These are phyloP conservation scores for Caprella mutica DNA, from an alignment of 2,888 invertebrate genomes.

Conservation along the genomic window DNA sequence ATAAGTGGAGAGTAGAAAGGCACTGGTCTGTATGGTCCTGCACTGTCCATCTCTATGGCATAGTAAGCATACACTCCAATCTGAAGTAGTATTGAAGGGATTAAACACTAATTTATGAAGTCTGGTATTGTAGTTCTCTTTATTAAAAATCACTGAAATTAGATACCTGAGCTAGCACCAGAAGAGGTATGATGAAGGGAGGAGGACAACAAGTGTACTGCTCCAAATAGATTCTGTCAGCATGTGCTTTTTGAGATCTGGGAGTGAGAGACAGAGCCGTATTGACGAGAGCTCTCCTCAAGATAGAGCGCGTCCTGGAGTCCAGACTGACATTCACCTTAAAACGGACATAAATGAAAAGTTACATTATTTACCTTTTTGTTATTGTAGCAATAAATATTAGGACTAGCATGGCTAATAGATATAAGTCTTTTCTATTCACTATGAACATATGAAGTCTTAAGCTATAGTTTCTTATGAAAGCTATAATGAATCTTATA, in stretches of 20 bases:
- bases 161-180: slow-evolving; percentile 72
- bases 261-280: slow-evolving; percentile 44
- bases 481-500: too few species aligned
- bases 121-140: background rate
- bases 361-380: too few species aligned
- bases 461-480: too few species aligned
- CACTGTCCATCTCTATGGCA: slow-evolving; percentile 40
- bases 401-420: too few species aligned
- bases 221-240: slow-evolving; percentile 61
- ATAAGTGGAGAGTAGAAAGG: slow-evolving; percentile 71
- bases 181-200: slow-evolving; percentile 83
- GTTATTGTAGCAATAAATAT: too few species aligned
- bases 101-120: background rate
- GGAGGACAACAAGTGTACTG: slow-evolving; percentile 83
- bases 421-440: too few species aligned
- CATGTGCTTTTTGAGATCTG: slow-evolving; percentile 44
- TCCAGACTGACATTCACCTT: slow-evolving; percentile 30
- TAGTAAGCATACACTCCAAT: slow-evolving; percentile 47
- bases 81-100: slow-evolving; percentile 14
- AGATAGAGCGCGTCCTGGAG: slow-evolving; percentile 35
- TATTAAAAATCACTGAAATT: background rate
- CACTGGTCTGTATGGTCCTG: slow-evolving; percentile 49
- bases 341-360: too few species aligned
- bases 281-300: slow-evolving; percentile 37
- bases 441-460: too few species aligned